A percentile compares a stretch with the other conserved stretches of the same genome.
Conservation (phyloP, 2,113 vertebrate species). For the Hypomesus transpacificus region DNA sequence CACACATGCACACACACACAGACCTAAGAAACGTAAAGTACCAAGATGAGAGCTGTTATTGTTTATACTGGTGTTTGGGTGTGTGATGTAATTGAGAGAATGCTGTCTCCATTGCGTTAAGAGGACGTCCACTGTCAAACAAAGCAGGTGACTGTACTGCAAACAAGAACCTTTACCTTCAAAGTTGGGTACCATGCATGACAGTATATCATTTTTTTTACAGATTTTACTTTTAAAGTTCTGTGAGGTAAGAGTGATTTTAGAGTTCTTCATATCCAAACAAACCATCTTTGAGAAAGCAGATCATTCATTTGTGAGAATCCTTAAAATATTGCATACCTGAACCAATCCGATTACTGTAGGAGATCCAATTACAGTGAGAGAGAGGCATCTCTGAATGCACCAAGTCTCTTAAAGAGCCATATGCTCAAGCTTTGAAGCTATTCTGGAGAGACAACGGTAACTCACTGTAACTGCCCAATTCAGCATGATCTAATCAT, state of each 20-base stretch:
- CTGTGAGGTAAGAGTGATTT: too few species aligned
- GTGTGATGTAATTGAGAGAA: constrained; percentile 15
- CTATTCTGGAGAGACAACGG: neutral
- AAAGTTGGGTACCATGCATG: too few species aligned
- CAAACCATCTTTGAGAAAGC: neutral
- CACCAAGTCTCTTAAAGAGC: neutral
- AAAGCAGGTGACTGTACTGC: too few species aligned
- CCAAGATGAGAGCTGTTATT: constrained; percentile 10
- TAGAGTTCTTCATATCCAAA: too few species aligned
- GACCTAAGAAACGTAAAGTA: neutral
- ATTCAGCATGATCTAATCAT: neutral
- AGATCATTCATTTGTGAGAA: neutral
- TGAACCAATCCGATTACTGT: constrained; percentile 2
- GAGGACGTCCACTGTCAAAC: too few species aligned
- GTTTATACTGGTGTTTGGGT: constrained; percentile 4
- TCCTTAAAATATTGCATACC: constrained; percentile 18
- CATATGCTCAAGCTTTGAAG: too few species aligned
- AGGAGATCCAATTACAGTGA: constrained; percentile 25
- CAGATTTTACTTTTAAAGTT: too few species aligned
- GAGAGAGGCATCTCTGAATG: neutral
- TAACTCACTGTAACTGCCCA: neutral
- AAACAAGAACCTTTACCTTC: too few species aligned
- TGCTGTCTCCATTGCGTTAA: constrained; percentile 9
- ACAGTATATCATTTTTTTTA: too few species aligned
- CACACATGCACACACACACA: neutral